Evolutionary conservation across 1,140 invertebrate species (phyloP).

Genomic region (Rhagoletis pomonella): DNA sequence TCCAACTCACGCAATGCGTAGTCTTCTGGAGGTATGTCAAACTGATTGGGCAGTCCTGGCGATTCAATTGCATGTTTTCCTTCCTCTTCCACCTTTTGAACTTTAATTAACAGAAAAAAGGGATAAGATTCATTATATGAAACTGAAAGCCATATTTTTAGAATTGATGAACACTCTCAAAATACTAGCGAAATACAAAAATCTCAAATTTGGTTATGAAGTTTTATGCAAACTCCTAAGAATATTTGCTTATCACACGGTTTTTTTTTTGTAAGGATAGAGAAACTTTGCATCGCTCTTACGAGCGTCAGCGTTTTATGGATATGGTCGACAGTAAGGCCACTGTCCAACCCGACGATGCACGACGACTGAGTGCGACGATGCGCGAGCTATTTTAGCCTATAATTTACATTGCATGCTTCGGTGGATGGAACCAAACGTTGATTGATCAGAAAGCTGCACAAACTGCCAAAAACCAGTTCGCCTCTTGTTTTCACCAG

Average conservation of each 20-base stretch:
- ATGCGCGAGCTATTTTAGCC: too few relatives aligned
- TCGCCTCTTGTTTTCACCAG: too few relatives aligned
- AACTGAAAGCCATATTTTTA: slow-evolving; percentile 34
- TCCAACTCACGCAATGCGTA: slow-evolving; percentile 96
- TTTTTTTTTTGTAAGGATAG: too few relatives aligned
- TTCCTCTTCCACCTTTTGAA: slow-evolving; percentile 95
- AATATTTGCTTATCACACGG: neutral
- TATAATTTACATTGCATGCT: too few relatives aligned
- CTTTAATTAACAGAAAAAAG: slow-evolving; percentile 75
- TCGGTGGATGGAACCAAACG: too few relatives aligned
- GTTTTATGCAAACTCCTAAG: neutral
- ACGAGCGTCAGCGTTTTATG: neutral
- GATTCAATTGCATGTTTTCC: slow-evolving; percentile 98
- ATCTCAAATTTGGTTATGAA: neutral
- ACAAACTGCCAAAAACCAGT: too few relatives aligned
- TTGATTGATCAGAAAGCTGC: too few relatives aligned
- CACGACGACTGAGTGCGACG: too few relatives aligned
- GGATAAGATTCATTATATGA: slow-evolving; percentile 57
- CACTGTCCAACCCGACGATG: too few relatives aligned
- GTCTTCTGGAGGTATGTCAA: slow-evolving; percentile 93
- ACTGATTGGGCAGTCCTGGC: slow-evolving; percentile 88
- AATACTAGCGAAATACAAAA: neutral
- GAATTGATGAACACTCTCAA: neutral
- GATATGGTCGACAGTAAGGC: too few relatives aligned
- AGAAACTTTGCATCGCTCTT: neutral